A percentile compares a stretch with the other conserved stretches of the same genome.
Conservation (phyloP, 2,113 vertebrate genomes). For the Paramormyrops kingsleyae region DNA sequence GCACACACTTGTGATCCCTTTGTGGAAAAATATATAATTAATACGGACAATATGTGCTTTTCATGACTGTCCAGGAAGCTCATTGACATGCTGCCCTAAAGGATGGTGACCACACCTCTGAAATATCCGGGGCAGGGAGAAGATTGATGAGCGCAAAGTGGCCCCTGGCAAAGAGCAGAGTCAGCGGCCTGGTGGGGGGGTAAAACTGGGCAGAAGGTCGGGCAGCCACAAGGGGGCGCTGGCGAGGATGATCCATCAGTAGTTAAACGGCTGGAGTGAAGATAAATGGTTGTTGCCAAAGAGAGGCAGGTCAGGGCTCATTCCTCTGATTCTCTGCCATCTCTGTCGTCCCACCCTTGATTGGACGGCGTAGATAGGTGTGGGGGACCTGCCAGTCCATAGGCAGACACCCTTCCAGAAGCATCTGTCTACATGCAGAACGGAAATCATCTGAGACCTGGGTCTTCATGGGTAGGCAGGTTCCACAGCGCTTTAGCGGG, state of each 20-base stretch:
- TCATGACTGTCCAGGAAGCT: not conserved
- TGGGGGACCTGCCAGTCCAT: not conserved
- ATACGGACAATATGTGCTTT: not conserved
- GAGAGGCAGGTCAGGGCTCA: not conserved
- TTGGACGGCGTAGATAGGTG: not conserved
- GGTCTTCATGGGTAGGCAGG: not conserved
- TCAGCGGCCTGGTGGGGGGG: not conserved
- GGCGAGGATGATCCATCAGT: not conserved
- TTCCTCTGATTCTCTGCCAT: not conserved
- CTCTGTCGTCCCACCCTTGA: not conserved
- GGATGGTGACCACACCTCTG: not conserved
- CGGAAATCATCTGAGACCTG: not conserved
- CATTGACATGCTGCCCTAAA: too few species aligned
- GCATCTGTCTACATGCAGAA: not conserved
- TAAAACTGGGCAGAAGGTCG: not conserved
- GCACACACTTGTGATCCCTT: not conserved
- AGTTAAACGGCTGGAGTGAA: not conserved
- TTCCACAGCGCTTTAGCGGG: not conserved
- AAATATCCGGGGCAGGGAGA: not conserved
- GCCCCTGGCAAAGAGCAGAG: not conserved
- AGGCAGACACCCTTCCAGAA: not conserved
- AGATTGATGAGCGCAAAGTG: not conserved
- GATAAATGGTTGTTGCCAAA: not conserved
- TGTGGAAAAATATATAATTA: not conserved
- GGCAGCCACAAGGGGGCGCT: not conserved